Conservation (phyloP, 2,797 vertebrate genomes). For the Tapera naevia region DNA sequence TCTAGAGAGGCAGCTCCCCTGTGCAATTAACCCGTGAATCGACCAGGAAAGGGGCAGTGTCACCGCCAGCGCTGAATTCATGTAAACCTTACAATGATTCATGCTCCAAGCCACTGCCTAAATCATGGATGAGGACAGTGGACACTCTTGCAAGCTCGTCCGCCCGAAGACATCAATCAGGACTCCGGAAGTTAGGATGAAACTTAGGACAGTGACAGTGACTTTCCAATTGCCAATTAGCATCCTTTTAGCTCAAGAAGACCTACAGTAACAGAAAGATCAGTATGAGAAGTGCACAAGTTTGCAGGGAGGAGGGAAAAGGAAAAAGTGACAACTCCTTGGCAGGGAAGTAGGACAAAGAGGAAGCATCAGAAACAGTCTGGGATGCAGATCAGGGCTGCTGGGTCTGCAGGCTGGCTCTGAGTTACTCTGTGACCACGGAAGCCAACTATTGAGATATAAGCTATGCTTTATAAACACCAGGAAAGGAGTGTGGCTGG, state of each 20-base stretch:
- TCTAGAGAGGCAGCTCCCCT: neutral
- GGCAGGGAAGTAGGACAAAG: neutral
- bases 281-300: neutral
- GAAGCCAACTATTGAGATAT: neutral
- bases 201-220: neutral
- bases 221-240: neutral
- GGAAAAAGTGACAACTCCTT: neutral
- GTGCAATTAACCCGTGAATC: neutral
- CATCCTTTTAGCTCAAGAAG: slow-evolving; percentile 41
- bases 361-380: neutral
- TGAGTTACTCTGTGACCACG: neutral
- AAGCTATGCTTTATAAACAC: neutral
- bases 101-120: slow-evolving; percentile 21
- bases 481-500: neutral
- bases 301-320: neutral
- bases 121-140: neutral
- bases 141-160: neutral
- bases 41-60: neutral
- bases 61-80: neutral
- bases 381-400: neutral
- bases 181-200: neutral
- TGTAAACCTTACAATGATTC: slow-evolving; percentile 45
- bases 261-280: slow-evolving; percentile 34
- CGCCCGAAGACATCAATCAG: neutral
- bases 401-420: neutral